phyloP scores from a whole-genome alignment of 2,888 invertebrate genomes.

The Sussaba pulchella region DNA sequence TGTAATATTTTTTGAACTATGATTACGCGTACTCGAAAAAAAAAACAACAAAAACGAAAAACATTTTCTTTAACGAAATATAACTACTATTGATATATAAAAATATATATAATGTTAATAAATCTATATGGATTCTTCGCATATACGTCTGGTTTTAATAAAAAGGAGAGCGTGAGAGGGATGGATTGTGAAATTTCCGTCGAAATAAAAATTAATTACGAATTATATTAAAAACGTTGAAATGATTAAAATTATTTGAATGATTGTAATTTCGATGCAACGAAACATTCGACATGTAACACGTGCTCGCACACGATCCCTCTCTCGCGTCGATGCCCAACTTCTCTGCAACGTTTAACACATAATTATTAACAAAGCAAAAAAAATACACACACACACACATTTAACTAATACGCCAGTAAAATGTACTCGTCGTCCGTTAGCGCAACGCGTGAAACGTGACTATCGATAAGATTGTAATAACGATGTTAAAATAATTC shows the following conservation, averaged over 20 bases:
- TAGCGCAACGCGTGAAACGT: constrained; percentile 47
- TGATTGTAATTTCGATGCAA: constrained; percentile 19
- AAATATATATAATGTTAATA: constrained; percentile 57
- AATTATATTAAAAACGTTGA: too few relatives aligned
- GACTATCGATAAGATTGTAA: constrained; percentile 66
- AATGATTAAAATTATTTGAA: too few relatives aligned
- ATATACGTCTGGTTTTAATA: constrained; percentile 57
- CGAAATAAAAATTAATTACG: too few relatives aligned
- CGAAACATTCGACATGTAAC: constrained; percentile 12
- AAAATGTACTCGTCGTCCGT: constrained; percentile 65
- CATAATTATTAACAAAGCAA: constrained; percentile 48
- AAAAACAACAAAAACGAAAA: constrained; percentile 28
- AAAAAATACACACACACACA: constrained; percentile 22
- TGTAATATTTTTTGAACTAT: constrained; percentile 67
- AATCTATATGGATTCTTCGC: constrained; percentile 61
- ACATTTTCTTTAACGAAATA: constrained; percentile 54
- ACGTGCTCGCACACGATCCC: constrained; percentile 22
- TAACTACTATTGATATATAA: constrained; percentile 48
- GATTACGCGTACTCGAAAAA: constrained; percentile 56
- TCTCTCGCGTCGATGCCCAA: constrained; percentile 39
- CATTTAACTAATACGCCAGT: constrained; percentile 53
- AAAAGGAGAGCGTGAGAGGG: constrained; percentile 48
- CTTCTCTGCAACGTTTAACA: constrained; percentile 55
- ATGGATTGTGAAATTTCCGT: constrained; percentile 18
- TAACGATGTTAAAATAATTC: constrained; percentile 66